Conservation (phyloP, 2,888 invertebrate species). For the Protonemura montana region DNA sequence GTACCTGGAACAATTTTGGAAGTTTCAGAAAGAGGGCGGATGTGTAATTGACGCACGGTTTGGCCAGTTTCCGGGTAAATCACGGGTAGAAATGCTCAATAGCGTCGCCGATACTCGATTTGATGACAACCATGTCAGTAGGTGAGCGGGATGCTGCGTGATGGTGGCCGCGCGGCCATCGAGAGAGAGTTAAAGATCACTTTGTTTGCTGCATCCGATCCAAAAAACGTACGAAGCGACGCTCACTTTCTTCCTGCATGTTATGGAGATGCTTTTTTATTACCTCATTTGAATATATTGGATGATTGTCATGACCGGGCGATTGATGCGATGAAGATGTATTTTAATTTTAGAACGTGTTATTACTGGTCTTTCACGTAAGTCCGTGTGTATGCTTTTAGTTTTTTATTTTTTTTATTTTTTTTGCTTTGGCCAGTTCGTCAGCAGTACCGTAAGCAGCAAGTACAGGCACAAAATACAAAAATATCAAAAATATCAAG, state of each 20-base stretch:
- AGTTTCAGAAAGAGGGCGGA: too few species aligned
- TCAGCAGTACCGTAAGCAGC: too few species aligned
- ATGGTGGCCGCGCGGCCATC: background rate
- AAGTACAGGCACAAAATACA: too few species aligned
- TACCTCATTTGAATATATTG: conserved; percentile 12
- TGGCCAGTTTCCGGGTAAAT: background rate
- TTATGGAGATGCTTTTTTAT: background rate
- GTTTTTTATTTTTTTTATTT: too few species aligned
- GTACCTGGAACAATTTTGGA: too few species aligned
- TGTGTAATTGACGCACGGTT: too few species aligned
- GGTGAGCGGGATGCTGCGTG: conserved; percentile 43
- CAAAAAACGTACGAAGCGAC: background rate
- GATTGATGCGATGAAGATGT: background rate
- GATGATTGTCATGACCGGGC: background rate
- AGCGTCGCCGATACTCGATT: background rate
- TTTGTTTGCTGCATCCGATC: background rate
- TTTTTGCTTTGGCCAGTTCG: too few species aligned
- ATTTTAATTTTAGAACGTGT: background rate
- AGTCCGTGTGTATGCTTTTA: background rate
- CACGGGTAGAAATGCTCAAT: background rate
- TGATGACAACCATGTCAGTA: conserved; percentile 45
- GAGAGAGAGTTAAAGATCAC: conserved; percentile 21
- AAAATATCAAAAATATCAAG: too few species aligned
- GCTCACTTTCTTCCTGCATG: background rate
- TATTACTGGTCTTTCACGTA: background rate